phyloP scores from a whole-genome alignment of 2,797 vertebrate genomes.

The Acestrorhynchus altus region DNA sequence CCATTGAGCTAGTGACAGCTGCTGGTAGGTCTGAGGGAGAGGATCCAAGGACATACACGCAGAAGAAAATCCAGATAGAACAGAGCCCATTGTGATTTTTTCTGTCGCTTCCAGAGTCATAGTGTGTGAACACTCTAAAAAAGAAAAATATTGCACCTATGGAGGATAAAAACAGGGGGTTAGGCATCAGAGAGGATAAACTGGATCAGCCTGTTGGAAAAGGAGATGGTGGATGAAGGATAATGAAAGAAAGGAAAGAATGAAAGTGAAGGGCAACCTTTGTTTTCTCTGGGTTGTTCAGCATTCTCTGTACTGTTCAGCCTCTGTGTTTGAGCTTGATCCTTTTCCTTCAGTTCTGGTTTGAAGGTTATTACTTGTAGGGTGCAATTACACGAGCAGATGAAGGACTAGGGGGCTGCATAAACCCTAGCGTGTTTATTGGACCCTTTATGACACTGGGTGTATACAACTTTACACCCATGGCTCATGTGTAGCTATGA shows the following conservation, averaged over 20 bases:
- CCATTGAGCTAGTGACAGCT: slow-evolving; percentile 74
- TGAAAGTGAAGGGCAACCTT: background rate
- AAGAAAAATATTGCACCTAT: slow-evolving; percentile 41
- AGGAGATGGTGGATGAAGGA: background rate
- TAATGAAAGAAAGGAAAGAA: slow-evolving; percentile 9
- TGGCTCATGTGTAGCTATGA: too few relatives aligned
- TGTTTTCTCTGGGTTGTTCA: too few relatives aligned
- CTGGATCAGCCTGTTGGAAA: slow-evolving; percentile 31
- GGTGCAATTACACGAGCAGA: background rate
- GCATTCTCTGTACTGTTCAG: too few relatives aligned
- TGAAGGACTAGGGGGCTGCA: too few relatives aligned
- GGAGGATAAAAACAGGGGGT: slow-evolving; percentile 22
- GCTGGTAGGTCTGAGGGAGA: slow-evolving; percentile 68
- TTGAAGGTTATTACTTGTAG: background rate
- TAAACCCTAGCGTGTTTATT: too few relatives aligned
- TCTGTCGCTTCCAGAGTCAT: slow-evolving; percentile 47
- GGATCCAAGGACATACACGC: slow-evolving; percentile 68
- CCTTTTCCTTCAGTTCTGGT: background rate
- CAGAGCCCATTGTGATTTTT: slow-evolving; percentile 53
- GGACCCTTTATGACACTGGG: too few relatives aligned
- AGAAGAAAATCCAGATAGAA: slow-evolving; percentile 50
- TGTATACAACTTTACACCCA: too few relatives aligned
- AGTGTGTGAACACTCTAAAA: slow-evolving; percentile 50
- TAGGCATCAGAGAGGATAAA: slow-evolving; percentile 17
- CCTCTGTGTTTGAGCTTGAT: background rate